These are phyloP conservation scores for Stegodyphus mimosarum DNA, from an alignment of 1,140 invertebrate species.

Conservation along the genomic window DNA sequence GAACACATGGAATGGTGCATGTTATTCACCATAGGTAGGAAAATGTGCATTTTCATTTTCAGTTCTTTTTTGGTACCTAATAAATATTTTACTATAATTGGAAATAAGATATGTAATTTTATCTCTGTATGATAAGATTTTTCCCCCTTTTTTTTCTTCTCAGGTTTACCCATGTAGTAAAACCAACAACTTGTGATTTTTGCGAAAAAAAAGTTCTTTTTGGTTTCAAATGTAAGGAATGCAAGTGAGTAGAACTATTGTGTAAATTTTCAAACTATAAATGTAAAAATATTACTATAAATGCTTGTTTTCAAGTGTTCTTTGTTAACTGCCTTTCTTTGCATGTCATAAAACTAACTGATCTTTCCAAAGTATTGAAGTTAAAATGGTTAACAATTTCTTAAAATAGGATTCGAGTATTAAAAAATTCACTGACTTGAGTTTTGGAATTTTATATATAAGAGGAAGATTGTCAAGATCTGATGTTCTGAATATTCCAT, in stretches of 20 bases:
- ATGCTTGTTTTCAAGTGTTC: too few relatives aligned
- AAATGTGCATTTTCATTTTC: not conserved
- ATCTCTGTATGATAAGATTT: too few relatives aligned
- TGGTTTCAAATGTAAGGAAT: conserved; percentile 92
- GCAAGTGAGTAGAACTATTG: conserved; percentile 74
- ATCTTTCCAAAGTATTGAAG: too few relatives aligned
- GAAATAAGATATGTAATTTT: not conserved
- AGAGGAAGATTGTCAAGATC: too few relatives aligned
- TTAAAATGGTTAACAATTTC: too few relatives aligned
- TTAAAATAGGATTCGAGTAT: too few relatives aligned
- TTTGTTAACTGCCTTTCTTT: too few relatives aligned
- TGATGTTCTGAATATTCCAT: too few relatives aligned
- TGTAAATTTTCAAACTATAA: not conserved
- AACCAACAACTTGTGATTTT: conserved; percentile 88
- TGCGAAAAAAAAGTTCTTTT: conserved; percentile 93
- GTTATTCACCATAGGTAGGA: conserved; percentile 83
- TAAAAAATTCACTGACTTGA: too few relatives aligned
- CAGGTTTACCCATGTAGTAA: conserved; percentile 84
- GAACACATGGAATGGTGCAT: conserved; percentile 82
- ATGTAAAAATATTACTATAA: too few relatives aligned
- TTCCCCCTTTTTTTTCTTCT: not conserved
- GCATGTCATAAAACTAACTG: too few relatives aligned
- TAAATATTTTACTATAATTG: not conserved
- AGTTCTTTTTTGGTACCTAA: not conserved
- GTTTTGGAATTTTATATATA: too few relatives aligned